Conservation (phyloP, 2,113 vertebrate genomes). For the Brachionichthys hirsutus region DNA sequence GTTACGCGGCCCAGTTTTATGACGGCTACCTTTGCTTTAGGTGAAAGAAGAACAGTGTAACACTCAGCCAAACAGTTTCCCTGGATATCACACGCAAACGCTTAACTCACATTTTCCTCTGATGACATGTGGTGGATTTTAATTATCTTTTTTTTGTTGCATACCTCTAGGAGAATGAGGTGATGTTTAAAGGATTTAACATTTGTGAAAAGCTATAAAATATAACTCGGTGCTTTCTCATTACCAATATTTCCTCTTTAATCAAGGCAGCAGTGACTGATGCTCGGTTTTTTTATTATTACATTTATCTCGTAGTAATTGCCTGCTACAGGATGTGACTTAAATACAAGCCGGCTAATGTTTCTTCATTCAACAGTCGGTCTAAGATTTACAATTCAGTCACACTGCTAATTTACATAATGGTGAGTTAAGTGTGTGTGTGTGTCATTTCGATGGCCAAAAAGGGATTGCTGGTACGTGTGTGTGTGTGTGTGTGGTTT, state of each 20-base stretch:
- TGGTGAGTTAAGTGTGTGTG: not conserved
- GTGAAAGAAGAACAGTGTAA: constrained; percentile 30
- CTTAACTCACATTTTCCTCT: constrained; percentile 50
- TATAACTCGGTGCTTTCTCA: not conserved
- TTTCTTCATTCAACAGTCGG: constrained; percentile 23
- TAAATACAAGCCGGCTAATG: constrained; percentile 18
- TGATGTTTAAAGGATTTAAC: constrained; percentile 2
- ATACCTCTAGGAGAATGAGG: not conserved
- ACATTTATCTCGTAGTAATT: constrained; percentile 12
- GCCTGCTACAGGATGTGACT: constrained; percentile 16
- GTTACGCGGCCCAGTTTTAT: constrained; percentile 43
- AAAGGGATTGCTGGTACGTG: not conserved
- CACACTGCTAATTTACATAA: constrained; percentile 9
- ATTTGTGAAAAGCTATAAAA: constrained; percentile 4
- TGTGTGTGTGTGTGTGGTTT: not conserved
- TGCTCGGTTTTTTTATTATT: not conserved
- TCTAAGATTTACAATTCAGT: constrained; percentile 13
- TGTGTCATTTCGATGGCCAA: constrained; percentile 3
- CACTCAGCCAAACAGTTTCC: constrained; percentile 33
- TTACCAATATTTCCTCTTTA: constrained; percentile 4
- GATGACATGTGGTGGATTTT: constrained; percentile 27
- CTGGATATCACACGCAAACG: constrained; percentile 35
- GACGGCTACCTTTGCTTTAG: constrained; percentile 54
- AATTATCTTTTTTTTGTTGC: constrained; percentile 13
- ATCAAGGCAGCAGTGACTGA: constrained; percentile 15